Evolutionary conservation across 2,888 invertebrate species (phyloP).

Genomic region (Pristionchus maxplancki): DNA sequence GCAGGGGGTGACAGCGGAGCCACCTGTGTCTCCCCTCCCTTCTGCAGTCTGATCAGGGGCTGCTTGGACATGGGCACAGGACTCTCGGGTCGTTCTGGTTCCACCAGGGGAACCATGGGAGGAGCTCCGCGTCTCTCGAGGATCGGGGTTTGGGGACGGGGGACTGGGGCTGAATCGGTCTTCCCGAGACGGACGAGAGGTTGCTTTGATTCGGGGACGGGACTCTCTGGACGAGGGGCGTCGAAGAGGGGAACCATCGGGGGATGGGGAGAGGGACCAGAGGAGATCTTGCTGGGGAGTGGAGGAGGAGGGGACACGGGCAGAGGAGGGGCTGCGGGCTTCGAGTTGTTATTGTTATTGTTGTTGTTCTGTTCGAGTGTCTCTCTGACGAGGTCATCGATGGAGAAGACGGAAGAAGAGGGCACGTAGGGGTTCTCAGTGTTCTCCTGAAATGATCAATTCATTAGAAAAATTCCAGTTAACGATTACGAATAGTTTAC

Average conservation of each 20-base stretch:
- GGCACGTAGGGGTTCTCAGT: slow-evolving; percentile 40
- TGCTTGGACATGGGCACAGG: slow-evolving; percentile 34
- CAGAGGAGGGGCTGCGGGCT: neutral
- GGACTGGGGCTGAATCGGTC: neutral
- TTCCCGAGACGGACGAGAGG: neutral
- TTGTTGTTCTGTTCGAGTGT: slow-evolving; percentile 59
- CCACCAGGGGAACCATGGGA: slow-evolving; percentile 48
- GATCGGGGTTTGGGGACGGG: neutral
- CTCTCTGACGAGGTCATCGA: slow-evolving; percentile 65
- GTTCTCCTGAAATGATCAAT: neutral
- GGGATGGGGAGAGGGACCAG: neutral
- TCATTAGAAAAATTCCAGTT: neutral
- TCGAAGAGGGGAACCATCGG: neutral
- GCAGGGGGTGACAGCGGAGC: neutral
- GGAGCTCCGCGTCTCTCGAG: neutral
- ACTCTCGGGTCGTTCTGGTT: slow-evolving; percentile 18
- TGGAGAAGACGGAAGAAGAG: slow-evolving; percentile 55
- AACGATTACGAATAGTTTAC: neutral
- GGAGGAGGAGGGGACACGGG: slow-evolving; percentile 15
- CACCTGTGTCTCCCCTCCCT: neutral
- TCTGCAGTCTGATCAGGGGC: slow-evolving; percentile 17
- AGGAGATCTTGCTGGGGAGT: neutral
- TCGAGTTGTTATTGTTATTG: slow-evolving; percentile 53
- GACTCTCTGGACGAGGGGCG: neutral
- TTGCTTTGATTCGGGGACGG: neutral